Conservation (phyloP, 1,140 invertebrate species). For the Lasioglossum albipes region DNA sequence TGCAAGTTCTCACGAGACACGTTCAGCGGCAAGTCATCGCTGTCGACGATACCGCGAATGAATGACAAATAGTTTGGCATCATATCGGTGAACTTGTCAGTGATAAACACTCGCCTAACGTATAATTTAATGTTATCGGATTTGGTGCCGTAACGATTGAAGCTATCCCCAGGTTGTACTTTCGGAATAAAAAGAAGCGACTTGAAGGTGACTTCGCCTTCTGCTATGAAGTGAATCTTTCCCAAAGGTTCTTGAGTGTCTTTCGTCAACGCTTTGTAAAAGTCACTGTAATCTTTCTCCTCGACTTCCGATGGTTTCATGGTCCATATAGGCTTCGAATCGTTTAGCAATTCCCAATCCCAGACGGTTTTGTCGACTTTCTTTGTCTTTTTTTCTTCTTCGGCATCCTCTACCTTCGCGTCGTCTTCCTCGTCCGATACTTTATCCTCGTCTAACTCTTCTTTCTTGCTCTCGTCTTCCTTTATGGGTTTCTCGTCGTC, state of each 20-base stretch:
- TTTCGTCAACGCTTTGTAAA: constrained; percentile 97
- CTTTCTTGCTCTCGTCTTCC: constrained; percentile 79
- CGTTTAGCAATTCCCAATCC: constrained; percentile 99
- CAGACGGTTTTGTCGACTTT: constrained; percentile 97
- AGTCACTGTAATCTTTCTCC: constrained; percentile 94
- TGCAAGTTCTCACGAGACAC: constrained; percentile 99
- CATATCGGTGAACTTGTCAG: constrained; percentile 99
- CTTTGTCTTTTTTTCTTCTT: constrained; percentile 88
- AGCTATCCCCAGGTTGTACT: constrained; percentile 93
- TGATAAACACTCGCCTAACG: constrained; percentile 98
- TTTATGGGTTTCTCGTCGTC: constrained; percentile 80
- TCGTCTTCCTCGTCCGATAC: constrained; percentile 83
- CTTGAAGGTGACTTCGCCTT: constrained; percentile 99
- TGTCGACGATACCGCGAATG: constrained; percentile 97
- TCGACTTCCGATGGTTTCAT: constrained; percentile 92
- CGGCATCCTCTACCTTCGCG: constrained; percentile 83
- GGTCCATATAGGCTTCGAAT: constrained; percentile 98
- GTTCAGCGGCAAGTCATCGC: constrained; percentile 99
- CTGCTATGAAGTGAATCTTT: constrained; percentile 97
- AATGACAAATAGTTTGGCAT: constrained; percentile 99
- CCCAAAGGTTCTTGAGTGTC: constrained; percentile 92
- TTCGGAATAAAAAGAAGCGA: constrained; percentile 96
- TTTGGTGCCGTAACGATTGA: constrained; percentile 96
- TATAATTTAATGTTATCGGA: constrained; percentile 98
- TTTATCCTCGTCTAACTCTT: constrained; percentile 82